Conservation (phyloP, 1,140 invertebrate genomes). For the Aphis gossypii region DNA sequence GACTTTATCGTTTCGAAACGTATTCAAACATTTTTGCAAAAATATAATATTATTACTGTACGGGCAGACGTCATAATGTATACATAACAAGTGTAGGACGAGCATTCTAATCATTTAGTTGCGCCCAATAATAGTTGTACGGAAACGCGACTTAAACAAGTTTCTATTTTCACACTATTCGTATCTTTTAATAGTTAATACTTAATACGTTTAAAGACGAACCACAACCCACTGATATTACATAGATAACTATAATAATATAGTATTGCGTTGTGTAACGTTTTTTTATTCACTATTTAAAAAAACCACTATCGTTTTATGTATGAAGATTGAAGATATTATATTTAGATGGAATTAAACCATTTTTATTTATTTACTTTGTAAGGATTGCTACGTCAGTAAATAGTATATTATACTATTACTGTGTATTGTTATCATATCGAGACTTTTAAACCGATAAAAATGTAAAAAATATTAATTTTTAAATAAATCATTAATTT, state of each 20-base stretch:
- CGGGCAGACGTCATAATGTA: neutral
- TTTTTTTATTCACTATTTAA: neutral
- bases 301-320: neutral
- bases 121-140: neutral
- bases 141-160: neutral
- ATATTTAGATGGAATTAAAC: neutral
- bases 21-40: neutral
- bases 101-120: neutral
- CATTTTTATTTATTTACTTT: neutral
- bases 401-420: neutral
- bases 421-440: neutral
- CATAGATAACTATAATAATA: neutral
- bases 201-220: neutral
- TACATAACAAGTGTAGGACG: neutral
- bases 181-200: neutral
- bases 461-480: neutral
- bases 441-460: neutral
- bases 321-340: neutral
- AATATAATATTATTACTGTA: neutral
- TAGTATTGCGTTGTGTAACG: neutral
- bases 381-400: neutral
- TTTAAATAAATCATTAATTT: neutral
- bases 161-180: conserved; percentile 16
- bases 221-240: neutral
- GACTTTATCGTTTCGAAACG: neutral